phyloP scores from a whole-genome alignment of 2,888 invertebrate genomes.

The Cheilosia vulpina region DNA sequence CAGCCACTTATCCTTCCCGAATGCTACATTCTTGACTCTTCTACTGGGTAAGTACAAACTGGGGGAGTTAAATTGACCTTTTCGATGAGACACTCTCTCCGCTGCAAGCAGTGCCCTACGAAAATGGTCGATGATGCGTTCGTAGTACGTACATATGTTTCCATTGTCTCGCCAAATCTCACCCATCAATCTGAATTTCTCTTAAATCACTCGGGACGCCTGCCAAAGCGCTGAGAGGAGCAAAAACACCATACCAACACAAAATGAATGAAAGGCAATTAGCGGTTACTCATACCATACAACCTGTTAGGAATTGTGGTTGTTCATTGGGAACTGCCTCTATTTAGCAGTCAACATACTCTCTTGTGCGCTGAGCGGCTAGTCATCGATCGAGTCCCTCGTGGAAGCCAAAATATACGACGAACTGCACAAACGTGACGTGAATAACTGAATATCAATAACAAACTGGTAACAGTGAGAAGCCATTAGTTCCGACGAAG shows the following conservation, averaged over 20 bases:
- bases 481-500: conserved; percentile 63
- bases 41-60: no score
- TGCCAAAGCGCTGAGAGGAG: not conserved
- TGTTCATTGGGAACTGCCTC: conserved; percentile 10
- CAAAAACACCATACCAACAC: not conserved
- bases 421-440: conserved; percentile 59
- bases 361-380: not conserved
- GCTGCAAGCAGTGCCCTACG: no score
- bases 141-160: no score
- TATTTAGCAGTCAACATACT: not conserved
- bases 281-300: conserved; percentile 5
- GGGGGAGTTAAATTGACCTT: no score
- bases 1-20: no score
- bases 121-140: no score
- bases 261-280: conserved; percentile 22
- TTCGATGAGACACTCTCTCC: no score
- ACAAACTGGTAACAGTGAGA: conserved; percentile 59
- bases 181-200: conserved; percentile 1
- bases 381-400: conserved; percentile 58
- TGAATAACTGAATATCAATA: conserved; percentile 71
- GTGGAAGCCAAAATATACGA: conserved; percentile 38
- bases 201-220: conserved; percentile 16
- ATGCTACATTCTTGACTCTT: no score
- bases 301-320: conserved; percentile 34
- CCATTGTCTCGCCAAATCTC: not conserved